Base-by-base conservation (phyloP, 2,888 invertebrate species). In the Pheosia gnoma region DNA sequence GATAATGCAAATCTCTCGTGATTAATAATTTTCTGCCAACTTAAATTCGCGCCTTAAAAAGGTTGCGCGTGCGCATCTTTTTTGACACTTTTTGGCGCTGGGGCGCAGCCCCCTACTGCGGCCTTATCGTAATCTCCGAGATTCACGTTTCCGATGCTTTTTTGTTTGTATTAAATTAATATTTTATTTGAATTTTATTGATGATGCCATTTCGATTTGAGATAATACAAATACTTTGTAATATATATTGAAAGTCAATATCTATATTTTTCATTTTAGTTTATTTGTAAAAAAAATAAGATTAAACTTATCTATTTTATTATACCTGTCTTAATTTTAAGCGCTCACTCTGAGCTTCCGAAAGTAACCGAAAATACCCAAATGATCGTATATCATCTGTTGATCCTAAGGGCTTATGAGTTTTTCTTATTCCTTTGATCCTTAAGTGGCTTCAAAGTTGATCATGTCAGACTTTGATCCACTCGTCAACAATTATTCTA, bases 81-180 rank as follows among this genome's bases (percentile, higher is more conserved):
- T 87, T 86, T 85, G 81, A 79, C 83, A 84, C 76, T 83, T 85
- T 86, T 85, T 84, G 84, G 85, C 83, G 86, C n/a, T 82, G 85
- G 77, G 68, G 63, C 67, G 61, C 58, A 70, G 70, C 77, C 80
- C 80, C 87, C 86, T 74, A 77, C 79, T 74, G 78, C 62, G 74
- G 65, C 61, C 71, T 84, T 87, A 86, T 87, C 86, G 82, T 78
- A 80, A 86, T 87, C 83, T 84, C 59, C 60, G 70, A 80, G 77
- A 81, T 85, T 80, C 81, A 71, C 76, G 77, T 79, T 81, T 80
- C 69, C 67, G 63, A 63, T 76, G 64, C 67, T 80, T 70, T 79
- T 78, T 74, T 74, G 67, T 78, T 76, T 72, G 72, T 67, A 78
- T 78, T 75, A 82, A 82, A 78, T 83, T 79, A 81, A 79, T 83